Base-by-base conservation (phyloP, 1,140 invertebrate species). In the Plodia interpunctella region DNA sequence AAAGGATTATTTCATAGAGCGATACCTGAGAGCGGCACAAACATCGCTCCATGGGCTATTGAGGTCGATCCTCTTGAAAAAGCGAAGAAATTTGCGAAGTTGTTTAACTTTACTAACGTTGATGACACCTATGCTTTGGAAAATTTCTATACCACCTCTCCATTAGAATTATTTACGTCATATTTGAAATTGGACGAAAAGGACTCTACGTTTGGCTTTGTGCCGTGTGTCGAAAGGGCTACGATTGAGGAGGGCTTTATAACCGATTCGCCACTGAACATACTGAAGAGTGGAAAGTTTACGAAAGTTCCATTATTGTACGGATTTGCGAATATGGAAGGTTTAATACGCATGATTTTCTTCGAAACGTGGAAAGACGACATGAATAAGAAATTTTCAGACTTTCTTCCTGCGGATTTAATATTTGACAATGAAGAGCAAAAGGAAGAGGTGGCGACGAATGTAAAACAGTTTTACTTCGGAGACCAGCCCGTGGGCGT, bases 261-360 rank as follows among this genome's bases (percentile, higher is more conserved):
- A 5, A 58, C 54, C 18, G 74, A 83, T 35, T 59, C 66, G 44
- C 82, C 82, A 15, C 51, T 80, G 13, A 72, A 76, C 60, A 76
- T 80, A 20, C 57, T 85, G 17, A 80, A 70, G 59, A 66, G 54
- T 21, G 74, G 78, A 13, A 71, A 73, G 35, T 80, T 72, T 63
- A 59, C 58, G 21, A 78, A 78, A 55, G 28, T 74, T 11, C 80
- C 78, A 1, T 68, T 76, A 55, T 28, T 83, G 13, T 74, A 74
- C 62, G 82, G 82, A 8, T 78, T 80, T 56, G 51, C 78, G 5
- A 63, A 70, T 19, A 76, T 78, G 70, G 78, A 85, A 59, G 82
- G 82, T 20, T 56, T 76, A 25, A 55, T 80, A 0, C 62, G 77
- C 13, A 17, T 75, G 11, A n/a, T 17, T 19, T 10, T 63, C 1